Percentiles rank a stretch among this genome's conserved stretches.
Conservation (phyloP, 2,113 vertebrate species). For the Edolisoma coerulescens region DNA sequence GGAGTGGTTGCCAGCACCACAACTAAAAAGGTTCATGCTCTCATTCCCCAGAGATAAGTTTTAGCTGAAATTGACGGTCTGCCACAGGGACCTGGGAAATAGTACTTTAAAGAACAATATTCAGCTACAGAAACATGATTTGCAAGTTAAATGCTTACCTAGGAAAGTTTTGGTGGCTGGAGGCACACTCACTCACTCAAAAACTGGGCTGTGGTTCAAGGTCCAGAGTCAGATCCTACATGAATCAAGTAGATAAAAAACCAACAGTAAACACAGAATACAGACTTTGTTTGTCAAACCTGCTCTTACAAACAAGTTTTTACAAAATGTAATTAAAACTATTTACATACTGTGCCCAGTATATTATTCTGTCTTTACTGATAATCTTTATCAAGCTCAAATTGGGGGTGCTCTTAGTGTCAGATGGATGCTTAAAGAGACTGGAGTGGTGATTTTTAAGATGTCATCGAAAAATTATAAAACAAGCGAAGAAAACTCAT, state of each 20-base stretch:
- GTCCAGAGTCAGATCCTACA: background rate
- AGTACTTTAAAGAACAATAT: background rate
- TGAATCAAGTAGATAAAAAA: background rate
- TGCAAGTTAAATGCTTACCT: background rate
- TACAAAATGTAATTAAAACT: background rate
- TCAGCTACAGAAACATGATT: background rate
- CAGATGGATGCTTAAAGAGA: background rate
- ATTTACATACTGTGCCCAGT: background rate
- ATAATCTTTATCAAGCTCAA: background rate
- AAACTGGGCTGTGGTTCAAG: background rate
- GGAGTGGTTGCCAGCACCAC: background rate
- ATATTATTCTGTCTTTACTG: background rate
- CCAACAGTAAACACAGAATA: background rate
- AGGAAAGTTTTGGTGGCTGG: background rate
- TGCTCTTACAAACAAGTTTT: background rate
- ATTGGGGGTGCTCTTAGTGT: background rate
- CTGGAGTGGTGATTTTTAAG: background rate
- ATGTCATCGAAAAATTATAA: background rate
- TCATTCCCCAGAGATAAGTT: background rate
- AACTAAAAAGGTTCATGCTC: background rate
- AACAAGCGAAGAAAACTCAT: background rate
- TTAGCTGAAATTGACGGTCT: background rate
- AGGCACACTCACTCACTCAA: background rate
- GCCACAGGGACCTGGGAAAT: background rate
- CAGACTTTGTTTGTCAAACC: background rate